Base-by-base conservation (phyloP, 1,140 invertebrate genomes). In the Hestina assimilis region DNA sequence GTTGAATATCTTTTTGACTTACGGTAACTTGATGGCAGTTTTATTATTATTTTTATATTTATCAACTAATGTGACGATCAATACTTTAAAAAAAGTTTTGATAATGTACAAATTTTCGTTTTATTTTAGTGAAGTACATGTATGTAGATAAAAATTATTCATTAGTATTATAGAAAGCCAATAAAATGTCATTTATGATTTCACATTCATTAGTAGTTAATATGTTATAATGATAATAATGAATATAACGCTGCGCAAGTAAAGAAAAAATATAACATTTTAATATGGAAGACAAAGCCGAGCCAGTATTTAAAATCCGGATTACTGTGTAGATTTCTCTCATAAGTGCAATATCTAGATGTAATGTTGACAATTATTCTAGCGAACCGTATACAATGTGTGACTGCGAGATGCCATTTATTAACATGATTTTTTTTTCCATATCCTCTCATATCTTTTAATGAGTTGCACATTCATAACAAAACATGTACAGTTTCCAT, bases 221-320 rank as follows among this genome's bases (percentile, higher is more conserved):
- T 61, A 61, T 66, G 45, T 61, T 46, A 62, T 66, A 59, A 59
- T 63, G 64, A 63, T 62, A 59, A 60, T 41, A 57, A 58, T 58
- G n/a, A 69, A 66, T 69, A 59, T 70, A n/a, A 66, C 56, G 66
- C 75, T 75, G 70, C 69, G 72, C 67, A 74, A 74, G 24, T 43
- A 69, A 67, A 62, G 50, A 42, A 47, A 69, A 65, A 69, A n/a
- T n/a, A n/a, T n/a, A n/a, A 63, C 68, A 70, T 72, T 73, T 63
- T 62, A 76, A 71, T 69, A 70, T 78, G 76, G 66, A 75, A 76
- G 61, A 78, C 75, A 72, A 87, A 72, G 63, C 83, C 83, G 83
- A 87, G 83, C 83, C 83, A 87, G 79, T 87, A 83, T 83, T 85
- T 80, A 83, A 84, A 82, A 81, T 79, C 80, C 80, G 79, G 78